Conservation (phyloP, 2,797 vertebrate species). For the Pogonophryne albipinna region DNA sequence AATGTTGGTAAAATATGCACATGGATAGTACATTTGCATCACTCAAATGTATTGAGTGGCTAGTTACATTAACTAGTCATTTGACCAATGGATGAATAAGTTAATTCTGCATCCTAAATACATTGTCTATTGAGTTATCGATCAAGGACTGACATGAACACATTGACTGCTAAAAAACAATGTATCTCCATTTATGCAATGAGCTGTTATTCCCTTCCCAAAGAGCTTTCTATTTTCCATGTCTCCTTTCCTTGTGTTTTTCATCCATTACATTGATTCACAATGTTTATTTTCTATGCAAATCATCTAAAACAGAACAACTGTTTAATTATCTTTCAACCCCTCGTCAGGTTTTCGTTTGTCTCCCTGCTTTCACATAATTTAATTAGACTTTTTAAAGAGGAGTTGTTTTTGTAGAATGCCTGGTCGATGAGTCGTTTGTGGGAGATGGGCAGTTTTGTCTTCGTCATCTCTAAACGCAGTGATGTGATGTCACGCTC, state of each 20-base stretch:
- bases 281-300: constrained; percentile 8
- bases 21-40: too few species aligned
- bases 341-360: not conserved
- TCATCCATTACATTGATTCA: constrained; percentile 10
- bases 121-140: not conserved
- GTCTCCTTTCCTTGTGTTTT: constrained; percentile 1
- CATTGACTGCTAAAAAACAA: constrained; percentile 3
- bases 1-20: too few species aligned
- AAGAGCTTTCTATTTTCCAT: not conserved
- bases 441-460: constrained; percentile 48
- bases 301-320: constrained; percentile 29
- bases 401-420: constrained; percentile 25
- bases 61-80: too few species aligned
- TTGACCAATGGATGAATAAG: too few species aligned
- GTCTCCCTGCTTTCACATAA: constrained; percentile 15
- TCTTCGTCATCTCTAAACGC: constrained; percentile 64
- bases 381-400: constrained; percentile 36
- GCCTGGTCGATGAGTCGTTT: constrained; percentile 42
- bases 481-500: constrained; percentile 63
- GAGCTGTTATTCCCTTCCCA: not conserved
- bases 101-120: not conserved
- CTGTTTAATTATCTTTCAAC: constrained; percentile 12
- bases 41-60: too few species aligned
- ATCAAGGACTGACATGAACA: not conserved
- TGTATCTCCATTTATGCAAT: not conserved